Conservation (phyloP, 2,797 vertebrate genomes). For the Chiroxiphia lanceolata region DNA sequence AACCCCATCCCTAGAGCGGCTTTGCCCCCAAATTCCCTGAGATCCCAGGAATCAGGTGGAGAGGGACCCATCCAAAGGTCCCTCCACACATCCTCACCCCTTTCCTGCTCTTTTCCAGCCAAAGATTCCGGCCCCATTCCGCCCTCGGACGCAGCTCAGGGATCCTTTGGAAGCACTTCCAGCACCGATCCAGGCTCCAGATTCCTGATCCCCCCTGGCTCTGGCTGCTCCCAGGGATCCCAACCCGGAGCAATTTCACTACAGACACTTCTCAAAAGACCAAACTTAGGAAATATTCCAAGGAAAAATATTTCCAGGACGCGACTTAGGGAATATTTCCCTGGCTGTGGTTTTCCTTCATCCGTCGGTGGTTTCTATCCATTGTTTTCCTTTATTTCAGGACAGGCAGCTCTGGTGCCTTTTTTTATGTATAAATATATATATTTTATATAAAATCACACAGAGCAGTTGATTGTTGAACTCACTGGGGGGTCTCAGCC, state of each 20-base stretch:
- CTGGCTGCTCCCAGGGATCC: fast-evolving
- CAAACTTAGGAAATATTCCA: neutral
- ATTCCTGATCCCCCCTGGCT: neutral
- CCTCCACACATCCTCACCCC: neutral
- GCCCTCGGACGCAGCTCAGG: neutral
- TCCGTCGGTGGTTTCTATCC: neutral
- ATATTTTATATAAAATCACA: neutral
- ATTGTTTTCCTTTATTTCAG: neutral
- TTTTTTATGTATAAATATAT: neutral
- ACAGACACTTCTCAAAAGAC: neutral
- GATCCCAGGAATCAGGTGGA: fast-evolving
- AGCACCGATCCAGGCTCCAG: fast-evolving
- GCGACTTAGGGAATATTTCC: neutral
- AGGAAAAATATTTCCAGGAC: no score
- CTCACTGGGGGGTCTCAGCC: fast-evolving
- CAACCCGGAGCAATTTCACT: neutral
- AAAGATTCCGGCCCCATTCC: neutral
- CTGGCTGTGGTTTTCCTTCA: neutral
- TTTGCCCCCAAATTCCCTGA: neutral
- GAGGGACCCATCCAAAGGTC: fast-evolving
- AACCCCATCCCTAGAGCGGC: neutral
- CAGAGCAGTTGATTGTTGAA: fast-evolving
- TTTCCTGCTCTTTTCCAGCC: neutral
- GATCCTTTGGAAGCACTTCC: neutral
- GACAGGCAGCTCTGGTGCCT: neutral